A percentile compares a stretch with the other conserved stretches of the same genome.
Conservation (phyloP, 2,888 invertebrate species). For the Plusia festucae region DNA sequence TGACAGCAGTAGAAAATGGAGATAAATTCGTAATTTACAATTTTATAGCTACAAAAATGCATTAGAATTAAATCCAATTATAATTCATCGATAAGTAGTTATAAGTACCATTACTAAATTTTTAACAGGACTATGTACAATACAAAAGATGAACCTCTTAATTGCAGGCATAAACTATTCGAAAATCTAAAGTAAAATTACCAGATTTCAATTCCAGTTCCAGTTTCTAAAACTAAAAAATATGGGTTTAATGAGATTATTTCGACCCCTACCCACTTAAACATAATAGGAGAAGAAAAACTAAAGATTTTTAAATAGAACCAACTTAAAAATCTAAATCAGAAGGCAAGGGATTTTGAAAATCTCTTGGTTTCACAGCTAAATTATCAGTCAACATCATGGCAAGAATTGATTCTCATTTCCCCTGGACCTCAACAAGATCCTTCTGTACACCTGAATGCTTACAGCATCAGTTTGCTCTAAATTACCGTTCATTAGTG, state of each 20-base stretch:
- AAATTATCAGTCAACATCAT: slow-evolving; percentile 45
- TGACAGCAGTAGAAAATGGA: background rate
- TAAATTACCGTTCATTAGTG: slow-evolving; percentile 27
- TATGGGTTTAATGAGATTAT: slow-evolving; percentile 17
- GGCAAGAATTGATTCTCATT: slow-evolving; percentile 38
- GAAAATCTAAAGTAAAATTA: background rate
- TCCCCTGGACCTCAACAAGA: slow-evolving; percentile 3
- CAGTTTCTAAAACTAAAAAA: slow-evolving; percentile 8
- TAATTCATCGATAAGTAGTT: background rate
- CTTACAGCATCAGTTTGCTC: background rate
- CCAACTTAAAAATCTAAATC: background rate
- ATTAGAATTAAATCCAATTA: slow-evolving; percentile 9
- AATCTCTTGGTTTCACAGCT: slow-evolving; percentile 15
- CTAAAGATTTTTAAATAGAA: background rate
- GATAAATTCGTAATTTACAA: background rate
- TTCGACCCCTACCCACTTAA: slow-evolving; percentile 28
- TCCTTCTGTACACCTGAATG: background rate
- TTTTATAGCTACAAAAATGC: slow-evolving; percentile 11
- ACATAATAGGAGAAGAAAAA: slow-evolving; percentile 1
- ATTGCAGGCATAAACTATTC: too few relatives aligned
- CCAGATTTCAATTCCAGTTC: slow-evolving; percentile 20
- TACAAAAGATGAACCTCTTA: too few relatives aligned
- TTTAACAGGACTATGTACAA: too few relatives aligned
- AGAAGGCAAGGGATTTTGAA: background rate
- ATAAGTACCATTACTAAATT: too few relatives aligned